phyloP scores from a whole-genome alignment of 2,888 invertebrate species.

The Xylophagus ater region DNA sequence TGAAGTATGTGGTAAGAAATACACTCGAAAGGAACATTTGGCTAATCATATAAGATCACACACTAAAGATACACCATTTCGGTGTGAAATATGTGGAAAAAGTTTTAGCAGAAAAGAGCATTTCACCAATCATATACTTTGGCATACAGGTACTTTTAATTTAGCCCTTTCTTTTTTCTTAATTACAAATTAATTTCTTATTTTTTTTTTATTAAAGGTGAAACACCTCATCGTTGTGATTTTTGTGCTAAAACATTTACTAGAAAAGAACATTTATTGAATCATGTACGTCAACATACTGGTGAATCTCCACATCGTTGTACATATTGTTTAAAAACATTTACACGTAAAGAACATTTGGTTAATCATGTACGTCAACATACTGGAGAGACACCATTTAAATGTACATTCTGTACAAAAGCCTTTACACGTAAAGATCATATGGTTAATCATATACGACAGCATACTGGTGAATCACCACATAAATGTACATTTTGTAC shows the following conservation, averaged over 20 bases:
- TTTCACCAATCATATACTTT: conserved; percentile 81
- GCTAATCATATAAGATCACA: conserved; percentile 81
- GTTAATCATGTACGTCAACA: conserved; percentile 78
- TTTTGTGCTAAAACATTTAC: conserved; percentile 82
- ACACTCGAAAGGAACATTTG: conserved; percentile 79
- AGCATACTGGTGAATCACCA: conserved; percentile 73
- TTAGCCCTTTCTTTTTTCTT: conserved; percentile 50
- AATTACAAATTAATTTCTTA: conserved; percentile 6
- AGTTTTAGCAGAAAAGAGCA: conserved; percentile 82
- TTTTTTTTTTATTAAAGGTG: conserved; percentile 40
- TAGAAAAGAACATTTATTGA: conserved; percentile 73
- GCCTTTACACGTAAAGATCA: conserved; percentile 78
- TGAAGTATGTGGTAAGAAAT: conserved; percentile 77
- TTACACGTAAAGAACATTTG: conserved; percentile 78
- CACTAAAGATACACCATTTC: conserved; percentile 77
- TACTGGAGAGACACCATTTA: conserved; percentile 72
- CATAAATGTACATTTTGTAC: conserved; percentile 80
- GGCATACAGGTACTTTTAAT: conserved; percentile 69
- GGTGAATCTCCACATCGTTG: conserved; percentile 79
- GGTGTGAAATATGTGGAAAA: conserved; percentile 80
- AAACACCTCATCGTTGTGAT: conserved; percentile 75
- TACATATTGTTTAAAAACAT: conserved; percentile 74
- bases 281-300: conserved; percentile 70
- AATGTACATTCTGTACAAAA: conserved; percentile 76
- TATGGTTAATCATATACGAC: conserved; percentile 60